A percentile compares a stretch with the other conserved stretches of the same genome.
These are phyloP conservation scores for Sphaeridia pumilis DNA, from an alignment of 2,888 invertebrate genomes.

Conservation along the genomic window DNA sequence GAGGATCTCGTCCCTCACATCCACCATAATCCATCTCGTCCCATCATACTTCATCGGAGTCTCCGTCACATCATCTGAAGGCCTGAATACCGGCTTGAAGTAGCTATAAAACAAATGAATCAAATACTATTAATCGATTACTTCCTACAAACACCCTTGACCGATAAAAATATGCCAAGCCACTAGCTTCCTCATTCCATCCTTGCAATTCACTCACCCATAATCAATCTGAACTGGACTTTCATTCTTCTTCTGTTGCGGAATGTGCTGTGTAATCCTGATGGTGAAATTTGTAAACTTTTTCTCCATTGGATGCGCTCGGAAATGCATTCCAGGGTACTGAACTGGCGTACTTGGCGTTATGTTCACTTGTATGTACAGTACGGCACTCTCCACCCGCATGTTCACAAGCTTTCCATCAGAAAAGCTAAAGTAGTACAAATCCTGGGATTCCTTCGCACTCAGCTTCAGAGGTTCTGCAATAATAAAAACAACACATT, in stretches of 20 bases:
- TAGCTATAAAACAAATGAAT: slow-evolving; percentile 3
- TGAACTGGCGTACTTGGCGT: not conserved
- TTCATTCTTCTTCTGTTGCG: slow-evolving; percentile 26
- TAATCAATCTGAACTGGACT: slow-evolving; percentile 26
- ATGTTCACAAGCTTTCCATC: slow-evolving; percentile 34
- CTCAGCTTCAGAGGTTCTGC: slow-evolving; percentile 22
- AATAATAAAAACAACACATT: too few relatives aligned
- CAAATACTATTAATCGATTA: not conserved
- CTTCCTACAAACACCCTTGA: not conserved
- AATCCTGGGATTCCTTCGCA: slow-evolving; percentile 18
- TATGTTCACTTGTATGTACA: slow-evolving; percentile 29
- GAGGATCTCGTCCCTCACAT: slow-evolving; percentile 27
- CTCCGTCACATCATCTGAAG: too few relatives aligned
- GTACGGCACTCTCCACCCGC: slow-evolving; percentile 29
- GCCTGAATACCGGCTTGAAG: slow-evolving; percentile 24
- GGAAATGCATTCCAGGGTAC: not conserved
- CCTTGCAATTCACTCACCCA: slow-evolving; percentile 26
- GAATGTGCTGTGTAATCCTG: slow-evolving; percentile 24
- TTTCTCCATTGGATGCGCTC: slow-evolving; percentile 8
- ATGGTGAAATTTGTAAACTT: slow-evolving; percentile 23
- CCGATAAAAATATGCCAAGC: too few relatives aligned
- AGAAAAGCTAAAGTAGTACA: slow-evolving; percentile 34
- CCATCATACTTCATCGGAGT: slow-evolving; percentile 22
- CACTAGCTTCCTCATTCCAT: not conserved
- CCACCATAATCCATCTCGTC: slow-evolving; percentile 32